Conservation (phyloP, 2,888 invertebrate species). For the Caenorhabditis sp. region DNA sequence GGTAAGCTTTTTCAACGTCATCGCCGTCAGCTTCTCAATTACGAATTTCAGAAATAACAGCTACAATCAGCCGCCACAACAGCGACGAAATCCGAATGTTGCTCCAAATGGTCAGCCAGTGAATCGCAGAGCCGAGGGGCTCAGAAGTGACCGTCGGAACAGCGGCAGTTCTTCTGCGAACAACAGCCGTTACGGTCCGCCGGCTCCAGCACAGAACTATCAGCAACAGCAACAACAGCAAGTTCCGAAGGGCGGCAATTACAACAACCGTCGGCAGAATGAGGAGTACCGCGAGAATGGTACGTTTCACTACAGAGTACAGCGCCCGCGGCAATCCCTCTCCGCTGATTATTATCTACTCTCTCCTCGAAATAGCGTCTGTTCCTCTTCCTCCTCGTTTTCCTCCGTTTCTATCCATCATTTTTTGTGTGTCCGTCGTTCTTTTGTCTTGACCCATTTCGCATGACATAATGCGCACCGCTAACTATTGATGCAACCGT, state of each 20-base stretch:
- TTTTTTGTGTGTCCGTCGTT: constrained; percentile 9
- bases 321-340: background rate
- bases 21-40: no score
- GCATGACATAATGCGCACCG: constrained; percentile 46
- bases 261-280: constrained; percentile 30
- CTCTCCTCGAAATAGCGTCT: constrained; percentile 1
- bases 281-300: constrained; percentile 48
- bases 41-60: constrained; percentile 27
- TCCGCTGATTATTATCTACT: constrained; percentile 28
- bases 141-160: constrained; percentile 52
- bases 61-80: constrained; percentile 29
- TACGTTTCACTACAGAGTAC: constrained; percentile 10
- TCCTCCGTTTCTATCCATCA: constrained; percentile 1
- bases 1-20: constrained; percentile 1
- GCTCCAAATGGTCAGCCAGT: constrained; percentile 40
- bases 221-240: constrained; percentile 12
- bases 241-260: constrained; percentile 15
- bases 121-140: constrained; percentile 58
- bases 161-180: constrained; percentile 33
- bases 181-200: constrained; percentile 28
- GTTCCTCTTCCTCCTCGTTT: no score
- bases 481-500: constrained; percentile 45
- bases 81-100: constrained; percentile 37
- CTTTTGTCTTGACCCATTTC: constrained; percentile 53
- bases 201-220: constrained; percentile 5